A percentile compares a stretch with the other conserved stretches of the same genome.
phyloP scores from a whole-genome alignment of 2,113 vertebrate genomes.

The Damaliscus lunatus region DNA sequence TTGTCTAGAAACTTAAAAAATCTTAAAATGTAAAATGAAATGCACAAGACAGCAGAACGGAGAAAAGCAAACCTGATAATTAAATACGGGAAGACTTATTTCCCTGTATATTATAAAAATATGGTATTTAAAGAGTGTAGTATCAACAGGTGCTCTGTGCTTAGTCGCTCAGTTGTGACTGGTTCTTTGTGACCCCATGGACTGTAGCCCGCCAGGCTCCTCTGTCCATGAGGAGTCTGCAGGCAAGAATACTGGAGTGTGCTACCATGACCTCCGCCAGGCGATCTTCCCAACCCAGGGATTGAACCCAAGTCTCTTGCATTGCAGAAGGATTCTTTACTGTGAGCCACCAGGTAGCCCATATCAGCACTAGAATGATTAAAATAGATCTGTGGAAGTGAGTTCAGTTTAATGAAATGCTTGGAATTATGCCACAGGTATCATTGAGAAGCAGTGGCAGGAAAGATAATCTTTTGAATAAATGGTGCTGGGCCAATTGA shows the following conservation, averaged over 20 bases:
- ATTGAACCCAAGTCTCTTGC: neutral
- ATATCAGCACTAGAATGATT: neutral
- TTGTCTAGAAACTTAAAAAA: neutral
- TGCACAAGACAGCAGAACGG: neutral
- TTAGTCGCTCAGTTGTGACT: neutral
- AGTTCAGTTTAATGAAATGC: neutral
- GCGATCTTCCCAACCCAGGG: neutral
- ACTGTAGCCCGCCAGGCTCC: neutral
- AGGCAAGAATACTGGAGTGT: neutral
- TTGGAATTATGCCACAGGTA: neutral
- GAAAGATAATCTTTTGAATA: neutral
- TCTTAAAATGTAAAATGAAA: neutral
- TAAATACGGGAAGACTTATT: neutral
- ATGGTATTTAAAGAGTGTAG: neutral
- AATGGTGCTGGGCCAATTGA: neutral
- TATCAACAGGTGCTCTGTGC: neutral
- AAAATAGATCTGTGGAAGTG: neutral
- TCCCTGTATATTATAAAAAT: neutral
- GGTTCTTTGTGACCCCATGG: neutral
- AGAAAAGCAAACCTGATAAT: neutral
- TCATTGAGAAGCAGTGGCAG: neutral
- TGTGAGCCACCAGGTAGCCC: neutral
- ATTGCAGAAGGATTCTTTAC: neutral
- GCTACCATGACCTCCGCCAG: rapidly evolving
- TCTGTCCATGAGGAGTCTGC: neutral